Evolutionary conservation across 2,888 invertebrate species (phyloP), one percentile per base, ranked within the genome.

Genomic region (Leucoma salicis): DNA sequence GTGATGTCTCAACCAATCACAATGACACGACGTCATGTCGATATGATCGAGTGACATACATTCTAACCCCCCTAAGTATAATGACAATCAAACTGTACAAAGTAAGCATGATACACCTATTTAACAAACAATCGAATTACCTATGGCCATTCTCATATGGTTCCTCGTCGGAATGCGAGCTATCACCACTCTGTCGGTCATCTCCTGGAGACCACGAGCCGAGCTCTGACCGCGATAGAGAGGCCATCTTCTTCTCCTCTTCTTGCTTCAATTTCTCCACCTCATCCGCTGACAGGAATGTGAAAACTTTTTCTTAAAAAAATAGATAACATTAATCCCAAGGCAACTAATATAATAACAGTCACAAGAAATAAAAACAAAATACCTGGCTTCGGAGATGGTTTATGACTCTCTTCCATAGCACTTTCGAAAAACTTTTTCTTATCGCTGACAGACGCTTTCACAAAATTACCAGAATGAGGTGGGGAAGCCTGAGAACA

Each of bases 351-450:
- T 27, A 27, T n/a, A 6, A 1, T 5, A 10, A 16, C 7, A 28
- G 13, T 4, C 6, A 28, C 12, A 38, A 24, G 0, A 1, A 12
- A 36, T 39, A 27, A 27, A 27, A 27, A n/a, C n/a, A 8, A 2
- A 39, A 25, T 53, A 96, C 96, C 96, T 91, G 95, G 92, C 88
- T 96, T 96, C 36, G 95, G 93, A 63, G 94, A 92, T 53, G 96
- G 95, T 83, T 96, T 95, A 63, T 95, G 94, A 80, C 95, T 95
- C 80, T 97, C 96, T 87, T 97, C 96, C 94, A 98, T 97, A 50
- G 98, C 98, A 76, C 95, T 94, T 90, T 99, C 98, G 82, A 99
- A 99, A 88, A 97, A 96, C 76, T 95, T 95, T 86, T 97, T 97
- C 90, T 96, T 96, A 87, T 97, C 96, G 81, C 96, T 96, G 73